Percentiles rank a stretch among this genome's conserved stretches.
These are phyloP conservation scores for Zaprionus camerounensis DNA, from an alignment of 1,140 invertebrate species.

Conservation along the genomic window DNA sequence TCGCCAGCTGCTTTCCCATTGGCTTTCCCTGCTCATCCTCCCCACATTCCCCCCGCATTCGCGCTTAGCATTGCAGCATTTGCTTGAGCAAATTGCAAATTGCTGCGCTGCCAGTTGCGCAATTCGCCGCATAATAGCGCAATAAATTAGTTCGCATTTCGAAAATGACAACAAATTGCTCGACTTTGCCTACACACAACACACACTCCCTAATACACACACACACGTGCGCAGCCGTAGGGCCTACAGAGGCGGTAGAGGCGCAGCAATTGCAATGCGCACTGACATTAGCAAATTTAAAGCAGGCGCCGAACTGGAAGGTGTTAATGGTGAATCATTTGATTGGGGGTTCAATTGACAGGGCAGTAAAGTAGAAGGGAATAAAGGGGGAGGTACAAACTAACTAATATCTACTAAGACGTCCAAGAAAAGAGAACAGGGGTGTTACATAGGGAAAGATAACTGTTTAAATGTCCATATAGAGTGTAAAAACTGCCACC, in stretches of 20 bases:
- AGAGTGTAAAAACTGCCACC: no score
- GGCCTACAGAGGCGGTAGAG: conserved; percentile 22
- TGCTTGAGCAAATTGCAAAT: conserved; percentile 60
- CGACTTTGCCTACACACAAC: conserved; percentile 33
- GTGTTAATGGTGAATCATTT: conserved; percentile 44
- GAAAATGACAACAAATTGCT: conserved; percentile 82
- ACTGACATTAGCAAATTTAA: conserved; percentile 39
- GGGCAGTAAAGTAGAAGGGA: neutral
- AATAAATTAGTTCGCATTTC: conserved; percentile 82
- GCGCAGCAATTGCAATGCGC: conserved; percentile 30
- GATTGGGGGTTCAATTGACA: neutral
- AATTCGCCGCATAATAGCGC: conserved; percentile 73
- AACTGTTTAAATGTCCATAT: no score
- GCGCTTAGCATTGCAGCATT: conserved; percentile 25
- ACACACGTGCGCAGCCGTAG: conserved; percentile 10
- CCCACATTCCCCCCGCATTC: neutral
- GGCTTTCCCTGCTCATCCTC: conserved; percentile 33
- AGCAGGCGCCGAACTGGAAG: conserved; percentile 32
- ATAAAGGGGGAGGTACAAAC: no score
- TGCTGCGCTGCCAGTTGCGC: conserved; percentile 74
- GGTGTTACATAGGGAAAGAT: no score
- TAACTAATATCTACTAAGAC: no score
- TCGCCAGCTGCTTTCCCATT: conserved; percentile 35
- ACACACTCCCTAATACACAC: conserved; percentile 17
- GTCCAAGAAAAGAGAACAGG: no score